A percentile compares a stretch with the other conserved stretches of the same genome.
phyloP scores from a whole-genome alignment of 2,113 vertebrate genomes.

The Addax nasomaculatus region DNA sequence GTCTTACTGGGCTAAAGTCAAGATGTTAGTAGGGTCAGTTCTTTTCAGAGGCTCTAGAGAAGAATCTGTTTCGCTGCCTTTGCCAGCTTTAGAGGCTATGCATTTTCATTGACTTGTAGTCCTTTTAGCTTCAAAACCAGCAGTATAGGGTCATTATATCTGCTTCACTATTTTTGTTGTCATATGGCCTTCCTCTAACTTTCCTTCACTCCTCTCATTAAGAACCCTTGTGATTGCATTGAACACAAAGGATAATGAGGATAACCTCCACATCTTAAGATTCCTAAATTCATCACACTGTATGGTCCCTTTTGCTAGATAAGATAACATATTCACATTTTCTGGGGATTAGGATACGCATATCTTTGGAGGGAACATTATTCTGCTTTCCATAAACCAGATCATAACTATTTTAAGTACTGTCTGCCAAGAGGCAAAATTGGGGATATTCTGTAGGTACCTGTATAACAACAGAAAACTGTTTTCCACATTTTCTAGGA shows the following conservation, averaged over 20 bases:
- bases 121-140: neutral
- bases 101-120: neutral
- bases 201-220: neutral
- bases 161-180: neutral
- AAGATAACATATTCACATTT: neutral
- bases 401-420: neutral
- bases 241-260: neutral
- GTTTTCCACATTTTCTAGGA: neutral
- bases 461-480: neutral
- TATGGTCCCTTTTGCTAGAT: neutral
- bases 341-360: neutral
- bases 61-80: neutral
- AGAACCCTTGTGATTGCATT: neutral
- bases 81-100: neutral
- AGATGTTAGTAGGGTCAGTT: neutral
- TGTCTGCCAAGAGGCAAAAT: neutral
- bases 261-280: neutral
- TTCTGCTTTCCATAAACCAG: neutral
- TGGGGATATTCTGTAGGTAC: neutral
- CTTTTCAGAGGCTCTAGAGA: neutral
- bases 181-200: neutral
- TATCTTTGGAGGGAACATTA: neutral
- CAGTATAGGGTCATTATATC: too few relatives aligned
- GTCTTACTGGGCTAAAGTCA: neutral
- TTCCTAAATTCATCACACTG: neutral